Evolutionary conservation across 2,888 invertebrate genomes (phyloP).

Genomic region (Chironomus tentans): DNA sequence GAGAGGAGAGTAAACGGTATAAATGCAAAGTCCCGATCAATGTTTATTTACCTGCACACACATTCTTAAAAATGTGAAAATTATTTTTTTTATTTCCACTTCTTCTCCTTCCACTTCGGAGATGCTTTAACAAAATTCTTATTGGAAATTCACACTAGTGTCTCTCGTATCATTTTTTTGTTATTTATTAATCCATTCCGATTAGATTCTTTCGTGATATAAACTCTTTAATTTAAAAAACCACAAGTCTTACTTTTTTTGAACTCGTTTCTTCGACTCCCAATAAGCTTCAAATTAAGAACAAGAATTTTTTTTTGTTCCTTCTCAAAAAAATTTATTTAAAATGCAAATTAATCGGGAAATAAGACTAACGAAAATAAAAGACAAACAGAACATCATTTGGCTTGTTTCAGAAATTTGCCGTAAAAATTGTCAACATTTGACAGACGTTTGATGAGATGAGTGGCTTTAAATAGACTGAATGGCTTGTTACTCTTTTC

Average conservation of each 20-base stretch:
- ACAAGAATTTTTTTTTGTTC: not conserved
- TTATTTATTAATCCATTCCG: not conserved
- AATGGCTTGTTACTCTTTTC: not conserved
- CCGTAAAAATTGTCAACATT: not conserved
- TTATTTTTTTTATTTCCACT: too few species aligned
- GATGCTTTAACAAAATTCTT: too few species aligned
- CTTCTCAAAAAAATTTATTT: not conserved
- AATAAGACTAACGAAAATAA: not conserved
- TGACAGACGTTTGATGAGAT: not conserved
- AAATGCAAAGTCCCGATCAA: slow-evolving; percentile 12
- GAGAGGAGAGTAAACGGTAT: slow-evolving; percentile 17
- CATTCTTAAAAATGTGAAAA: too few species aligned
- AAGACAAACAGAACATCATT: not conserved
- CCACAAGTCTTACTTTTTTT: too few species aligned
- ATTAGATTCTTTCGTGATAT: not conserved
- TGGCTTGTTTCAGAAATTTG: too few species aligned
- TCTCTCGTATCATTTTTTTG: too few species aligned
- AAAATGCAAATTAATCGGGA: not conserved
- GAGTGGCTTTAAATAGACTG: not conserved
- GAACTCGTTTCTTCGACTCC: too few species aligned
- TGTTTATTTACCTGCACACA: too few species aligned
- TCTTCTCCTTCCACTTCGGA: too few species aligned
- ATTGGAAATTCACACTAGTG: too few species aligned
- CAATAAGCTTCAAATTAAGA: too few species aligned
- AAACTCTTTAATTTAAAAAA: too few species aligned